Percentiles rank a stretch among this genome's conserved stretches.
phyloP scores from a whole-genome alignment of 2,113 vertebrate species.

The Elanoides forficatus region DNA sequence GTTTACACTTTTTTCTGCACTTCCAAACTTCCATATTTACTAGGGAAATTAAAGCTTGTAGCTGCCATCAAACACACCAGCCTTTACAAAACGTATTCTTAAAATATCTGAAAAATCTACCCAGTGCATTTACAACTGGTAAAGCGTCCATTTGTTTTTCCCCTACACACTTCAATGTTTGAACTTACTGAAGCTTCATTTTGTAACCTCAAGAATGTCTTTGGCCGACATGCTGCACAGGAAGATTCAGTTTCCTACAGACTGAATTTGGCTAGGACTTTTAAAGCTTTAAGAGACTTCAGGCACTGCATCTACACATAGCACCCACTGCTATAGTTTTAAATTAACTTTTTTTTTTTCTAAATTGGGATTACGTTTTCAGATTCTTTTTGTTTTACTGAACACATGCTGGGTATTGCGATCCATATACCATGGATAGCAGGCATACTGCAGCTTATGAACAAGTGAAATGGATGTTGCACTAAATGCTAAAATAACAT shows the following conservation, averaged over 20 bases:
- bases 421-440: background rate
- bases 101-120: background rate
- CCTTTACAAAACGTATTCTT: background rate
- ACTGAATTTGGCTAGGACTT: background rate
- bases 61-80: background rate
- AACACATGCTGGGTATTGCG: background rate
- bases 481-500: background rate
- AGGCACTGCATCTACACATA: background rate
- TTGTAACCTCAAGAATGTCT: background rate
- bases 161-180: background rate
- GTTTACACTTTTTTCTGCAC: background rate
- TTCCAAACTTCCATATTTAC: background rate
- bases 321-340: background rate
- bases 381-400: background rate
- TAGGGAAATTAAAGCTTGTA: background rate
- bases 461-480: background rate
- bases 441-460: background rate
- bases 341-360: background rate
- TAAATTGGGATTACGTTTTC: background rate
- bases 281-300: background rate
- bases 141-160: background rate
- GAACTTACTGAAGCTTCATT: background rate
- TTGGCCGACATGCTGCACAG: background rate
- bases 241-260: background rate
- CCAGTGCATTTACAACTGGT: background rate